phyloP scores from a whole-genome alignment of 2,888 invertebrate genomes.

The Zygaena filipendulae region DNA sequence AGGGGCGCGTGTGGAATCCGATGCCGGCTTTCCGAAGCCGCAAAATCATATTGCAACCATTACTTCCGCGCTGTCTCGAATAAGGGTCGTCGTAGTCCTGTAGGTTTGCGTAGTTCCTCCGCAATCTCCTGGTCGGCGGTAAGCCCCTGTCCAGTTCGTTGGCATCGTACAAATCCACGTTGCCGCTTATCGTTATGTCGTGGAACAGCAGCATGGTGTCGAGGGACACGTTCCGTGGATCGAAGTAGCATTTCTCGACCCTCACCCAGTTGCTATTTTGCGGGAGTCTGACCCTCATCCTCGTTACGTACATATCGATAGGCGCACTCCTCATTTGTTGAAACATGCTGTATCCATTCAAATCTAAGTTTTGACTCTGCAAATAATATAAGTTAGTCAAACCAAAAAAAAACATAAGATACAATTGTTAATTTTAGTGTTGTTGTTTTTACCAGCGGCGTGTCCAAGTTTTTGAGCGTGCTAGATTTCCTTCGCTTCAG shows the following conservation, averaged over 20 bases:
- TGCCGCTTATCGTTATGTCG: slow-evolving; percentile 82
- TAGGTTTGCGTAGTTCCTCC: slow-evolving; percentile 50
- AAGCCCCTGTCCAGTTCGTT: slow-evolving; percentile 45
- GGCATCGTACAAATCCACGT: slow-evolving; percentile 70
- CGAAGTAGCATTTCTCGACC: slow-evolving; percentile 81
- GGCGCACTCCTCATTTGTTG: slow-evolving; percentile 72
- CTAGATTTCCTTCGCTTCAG: slow-evolving; percentile 68
- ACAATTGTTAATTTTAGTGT: slow-evolving; percentile 1
- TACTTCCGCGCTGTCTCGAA: slow-evolving; percentile 38
- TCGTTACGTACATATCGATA: slow-evolving; percentile 76
- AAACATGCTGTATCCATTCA: slow-evolving; percentile 73
- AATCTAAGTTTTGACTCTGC: slow-evolving; percentile 63
- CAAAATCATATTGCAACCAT: slow-evolving; percentile 82
- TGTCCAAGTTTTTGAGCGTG: slow-evolving; percentile 57
- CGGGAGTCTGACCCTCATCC: slow-evolving; percentile 76
- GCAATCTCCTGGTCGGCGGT: slow-evolving; percentile 31
- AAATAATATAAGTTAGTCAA: slow-evolving; percentile 18
- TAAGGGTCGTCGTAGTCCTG: slow-evolving; percentile 31
- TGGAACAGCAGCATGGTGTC: slow-evolving; percentile 82
- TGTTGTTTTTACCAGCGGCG: slow-evolving; percentile 51
- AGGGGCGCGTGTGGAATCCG: slow-evolving; percentile 79
- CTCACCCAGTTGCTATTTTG: slow-evolving; percentile 75
- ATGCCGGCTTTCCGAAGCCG: slow-evolving; percentile 81
- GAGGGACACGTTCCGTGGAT: slow-evolving; percentile 77
- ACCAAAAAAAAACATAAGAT: slow-evolving; percentile 11